phyloP scores from a whole-genome alignment of 2,888 invertebrate genomes.

The Athalia cordata region DNA sequence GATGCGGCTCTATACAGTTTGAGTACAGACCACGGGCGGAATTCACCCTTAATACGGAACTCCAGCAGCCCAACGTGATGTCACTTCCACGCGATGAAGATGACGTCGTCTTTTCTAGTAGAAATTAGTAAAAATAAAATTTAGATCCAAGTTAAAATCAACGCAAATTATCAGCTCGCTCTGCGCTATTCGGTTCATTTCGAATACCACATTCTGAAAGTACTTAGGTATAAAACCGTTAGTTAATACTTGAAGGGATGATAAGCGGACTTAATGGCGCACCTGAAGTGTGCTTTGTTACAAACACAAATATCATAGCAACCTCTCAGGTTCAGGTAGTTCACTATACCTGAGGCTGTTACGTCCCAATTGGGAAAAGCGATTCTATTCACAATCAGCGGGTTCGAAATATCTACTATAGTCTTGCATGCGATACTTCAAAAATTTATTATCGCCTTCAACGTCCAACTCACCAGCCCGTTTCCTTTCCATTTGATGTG shows the following conservation, averaged over 20 bases:
- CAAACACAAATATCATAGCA: too few species aligned
- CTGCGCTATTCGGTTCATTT: too few species aligned
- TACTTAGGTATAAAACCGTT: not conserved
- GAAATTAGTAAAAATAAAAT: too few species aligned
- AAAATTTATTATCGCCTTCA: not conserved
- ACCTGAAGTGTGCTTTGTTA: too few species aligned
- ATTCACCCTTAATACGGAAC: constrained; percentile 8
- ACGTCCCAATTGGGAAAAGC: not conserved
- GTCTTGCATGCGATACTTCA: not conserved
- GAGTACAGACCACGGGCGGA: not conserved
- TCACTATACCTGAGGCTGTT: not conserved
- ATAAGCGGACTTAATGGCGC: not conserved
- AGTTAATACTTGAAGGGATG: not conserved
- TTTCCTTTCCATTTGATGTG: constrained; percentile 23
- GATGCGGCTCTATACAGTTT: not conserved
- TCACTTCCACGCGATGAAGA: not conserved
- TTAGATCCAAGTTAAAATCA: not conserved
- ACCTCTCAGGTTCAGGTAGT: too few species aligned
- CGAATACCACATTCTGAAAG: not conserved
- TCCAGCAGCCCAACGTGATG: not conserved
- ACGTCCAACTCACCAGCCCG: not conserved
- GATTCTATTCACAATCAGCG: constrained; percentile 13
- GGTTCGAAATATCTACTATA: too few species aligned
- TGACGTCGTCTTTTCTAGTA: not conserved
- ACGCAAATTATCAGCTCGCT: not conserved